These are phyloP conservation scores for Drosophila tani DNA, from an alignment of 1,140 invertebrate genomes.

Conservation along the genomic window DNA sequence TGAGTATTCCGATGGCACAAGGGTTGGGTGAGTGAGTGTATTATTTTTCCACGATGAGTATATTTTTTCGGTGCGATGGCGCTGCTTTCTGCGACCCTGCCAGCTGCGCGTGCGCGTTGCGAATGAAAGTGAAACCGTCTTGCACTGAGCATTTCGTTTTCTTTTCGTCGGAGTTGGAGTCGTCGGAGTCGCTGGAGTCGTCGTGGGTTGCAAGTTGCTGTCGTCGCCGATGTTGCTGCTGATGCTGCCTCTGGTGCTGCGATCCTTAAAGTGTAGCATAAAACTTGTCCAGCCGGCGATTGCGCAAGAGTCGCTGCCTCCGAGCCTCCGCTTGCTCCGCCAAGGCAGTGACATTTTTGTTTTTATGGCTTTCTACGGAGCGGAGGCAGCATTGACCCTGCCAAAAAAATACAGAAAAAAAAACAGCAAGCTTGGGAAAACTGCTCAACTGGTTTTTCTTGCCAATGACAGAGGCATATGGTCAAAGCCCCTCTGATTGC, in stretches of 20 bases:
- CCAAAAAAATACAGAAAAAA: constrained; percentile 30
- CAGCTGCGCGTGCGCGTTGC: constrained; percentile 75
- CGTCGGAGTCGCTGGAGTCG: not conserved
- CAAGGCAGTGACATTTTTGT: constrained; percentile 59
- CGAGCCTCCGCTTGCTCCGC: constrained; percentile 18
- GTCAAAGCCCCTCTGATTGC: no score
- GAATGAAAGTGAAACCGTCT: constrained; percentile 84
- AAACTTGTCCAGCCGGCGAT: constrained; percentile 74
- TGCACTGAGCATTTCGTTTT: constrained; percentile 78
- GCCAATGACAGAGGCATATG: constrained; percentile 39
- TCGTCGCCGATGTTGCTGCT: constrained; percentile 29
- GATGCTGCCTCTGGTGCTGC: constrained; percentile 22
- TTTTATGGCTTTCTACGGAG: constrained; percentile 73
- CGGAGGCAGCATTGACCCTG: constrained; percentile 74
- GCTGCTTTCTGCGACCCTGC: constrained; percentile 61
- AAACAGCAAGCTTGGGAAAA: constrained; percentile 65
- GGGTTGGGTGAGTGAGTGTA: not conserved
- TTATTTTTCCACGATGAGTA: not conserved
- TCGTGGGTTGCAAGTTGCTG: constrained; percentile 37
- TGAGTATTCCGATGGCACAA: constrained; percentile 23
- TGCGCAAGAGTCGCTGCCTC: constrained; percentile 59
- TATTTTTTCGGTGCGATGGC: constrained; percentile 27
- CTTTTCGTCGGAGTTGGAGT: constrained; percentile 54
- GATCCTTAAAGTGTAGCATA: constrained; percentile 80
- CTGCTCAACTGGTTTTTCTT: constrained; percentile 67